Evolutionary conservation across 2,113 vertebrate species (phyloP).

Genomic region (Notechis scutatus): DNA sequence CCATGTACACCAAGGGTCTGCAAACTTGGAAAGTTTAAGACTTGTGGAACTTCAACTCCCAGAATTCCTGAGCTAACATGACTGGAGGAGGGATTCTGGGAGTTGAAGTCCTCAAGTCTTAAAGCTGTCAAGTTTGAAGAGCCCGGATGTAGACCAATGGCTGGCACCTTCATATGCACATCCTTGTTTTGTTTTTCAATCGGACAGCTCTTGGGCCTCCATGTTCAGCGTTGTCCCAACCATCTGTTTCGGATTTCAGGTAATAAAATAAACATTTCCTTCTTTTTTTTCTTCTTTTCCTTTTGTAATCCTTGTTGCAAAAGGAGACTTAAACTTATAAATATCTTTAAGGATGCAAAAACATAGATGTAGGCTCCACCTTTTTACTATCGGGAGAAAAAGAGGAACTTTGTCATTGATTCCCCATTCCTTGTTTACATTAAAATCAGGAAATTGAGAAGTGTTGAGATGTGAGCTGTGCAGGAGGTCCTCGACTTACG

Average conservation of each 20-base stretch:
- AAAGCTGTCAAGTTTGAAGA: no score
- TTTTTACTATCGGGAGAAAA: neutral
- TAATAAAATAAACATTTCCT: conserved; percentile 49
- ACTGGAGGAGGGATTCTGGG: no score
- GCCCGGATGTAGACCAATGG: no score
- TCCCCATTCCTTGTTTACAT: neutral
- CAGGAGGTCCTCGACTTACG: no score
- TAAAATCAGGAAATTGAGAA: neutral
- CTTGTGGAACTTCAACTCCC: no score
- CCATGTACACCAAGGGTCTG: no score
- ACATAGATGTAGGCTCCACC: neutral
- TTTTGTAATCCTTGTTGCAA: neutral
- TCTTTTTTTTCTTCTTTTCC: no score
- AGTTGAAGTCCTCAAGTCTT: no score
- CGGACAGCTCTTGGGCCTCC: conserved; percentile 79
- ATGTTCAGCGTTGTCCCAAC: conserved; percentile 86
- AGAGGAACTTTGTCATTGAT: neutral
- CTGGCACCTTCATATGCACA: neutral
- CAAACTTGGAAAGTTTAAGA: no score
- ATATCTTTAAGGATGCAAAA: neutral
- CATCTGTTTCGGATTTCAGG: conserved; percentile 97
- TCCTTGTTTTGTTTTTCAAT: fast-evolving
- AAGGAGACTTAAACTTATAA: neutral
- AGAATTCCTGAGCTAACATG: no score
- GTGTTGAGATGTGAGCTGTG: neutral